These are phyloP conservation scores for Montipora efflorescens DNA, from an alignment of 64 coral and sea anemone genomes.

Conservation along the genomic window DNA sequence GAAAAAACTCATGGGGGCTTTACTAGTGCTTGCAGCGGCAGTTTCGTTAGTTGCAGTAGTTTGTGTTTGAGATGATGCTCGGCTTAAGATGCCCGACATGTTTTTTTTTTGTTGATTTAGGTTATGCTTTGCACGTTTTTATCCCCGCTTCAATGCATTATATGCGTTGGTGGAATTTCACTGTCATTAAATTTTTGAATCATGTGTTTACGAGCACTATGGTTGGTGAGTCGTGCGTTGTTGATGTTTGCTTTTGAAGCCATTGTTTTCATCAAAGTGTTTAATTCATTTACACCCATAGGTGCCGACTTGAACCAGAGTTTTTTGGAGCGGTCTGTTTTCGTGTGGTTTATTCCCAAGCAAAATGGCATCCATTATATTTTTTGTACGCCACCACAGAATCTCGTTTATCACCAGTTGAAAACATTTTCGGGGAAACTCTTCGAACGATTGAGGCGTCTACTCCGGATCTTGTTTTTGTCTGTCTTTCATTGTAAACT, in stretches of 20 bases:
- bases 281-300: too few relatives aligned
- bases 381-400: background rate
- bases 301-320: background rate
- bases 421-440: slow-evolving; percentile 39
- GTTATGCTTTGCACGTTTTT: slow-evolving; percentile 35
- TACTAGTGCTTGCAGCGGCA: background rate
- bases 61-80: background rate
- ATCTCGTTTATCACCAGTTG: background rate
- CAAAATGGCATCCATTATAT: background rate
- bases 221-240: slow-evolving; percentile 30
- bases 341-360: background rate
- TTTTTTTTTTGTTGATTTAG: background rate
- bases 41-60: background rate
- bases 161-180: slow-evolving; percentile 31
- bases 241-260: background rate
- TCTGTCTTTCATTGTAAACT: slow-evolving; percentile 61
- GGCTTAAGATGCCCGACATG: background rate
- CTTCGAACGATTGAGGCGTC: slow-evolving; percentile 33
- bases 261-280: background rate
- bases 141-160: slow-evolving; percentile 45
- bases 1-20: background rate
- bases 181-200: slow-evolving; percentile 35
- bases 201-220: slow-evolving; percentile 59
- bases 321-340: background rate
- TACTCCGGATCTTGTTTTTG: slow-evolving; percentile 43